Base-by-base conservation (phyloP, 2,888 invertebrate genomes). In the Drosophila prolongata region DNA sequence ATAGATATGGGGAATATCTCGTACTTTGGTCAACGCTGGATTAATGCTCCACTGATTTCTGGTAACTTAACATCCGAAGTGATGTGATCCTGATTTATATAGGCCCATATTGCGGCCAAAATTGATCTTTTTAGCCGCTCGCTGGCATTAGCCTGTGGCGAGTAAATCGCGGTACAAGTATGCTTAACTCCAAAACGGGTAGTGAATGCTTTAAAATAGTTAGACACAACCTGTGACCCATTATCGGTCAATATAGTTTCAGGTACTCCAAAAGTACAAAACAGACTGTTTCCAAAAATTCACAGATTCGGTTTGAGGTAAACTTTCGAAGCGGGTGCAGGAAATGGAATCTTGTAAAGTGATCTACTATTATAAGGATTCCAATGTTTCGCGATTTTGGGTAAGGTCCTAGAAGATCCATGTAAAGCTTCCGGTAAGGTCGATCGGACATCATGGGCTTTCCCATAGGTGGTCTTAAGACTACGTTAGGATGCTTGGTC, bases 241-340 rank as follows among this genome's bases (percentile, higher is more conserved):
- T 54, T 54, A 30, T 54, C 53, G 27, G 53, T 40, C 8, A 54
- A 42, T 14, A 42, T 27, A 30, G 27, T n/a, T 54, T 54, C 53
- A 11, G 53, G 42, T 13, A 54, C 53, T 0, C 55, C 55, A 24
- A 55, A 44, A 19, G 55, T 55, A 40, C 27, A 54, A 27, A 54
- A 54, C 5, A 54, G 38, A 14, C 16, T 27, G 6, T 30, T 30
- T 55, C 34, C 13, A 55, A 13, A 55, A 34, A 55, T 30, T 44
- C 43, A 16, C 16, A 16, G 16, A 16, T 16, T 16, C 16, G 16
- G 16, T 16, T 16, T 16, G 16, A 16, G 16, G 16, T 16, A 16
- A 16, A 16, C 16, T 42, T 42, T 14, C 42, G 42, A 42, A 16
- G 42, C 42, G 42, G 42, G 16, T 42, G 42, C 16, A 42, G 16